Evolutionary conservation across 2,888 invertebrate species (phyloP), one percentile per base, ranked within the genome.

Genomic region (Lepidochitona cinerea): DNA sequence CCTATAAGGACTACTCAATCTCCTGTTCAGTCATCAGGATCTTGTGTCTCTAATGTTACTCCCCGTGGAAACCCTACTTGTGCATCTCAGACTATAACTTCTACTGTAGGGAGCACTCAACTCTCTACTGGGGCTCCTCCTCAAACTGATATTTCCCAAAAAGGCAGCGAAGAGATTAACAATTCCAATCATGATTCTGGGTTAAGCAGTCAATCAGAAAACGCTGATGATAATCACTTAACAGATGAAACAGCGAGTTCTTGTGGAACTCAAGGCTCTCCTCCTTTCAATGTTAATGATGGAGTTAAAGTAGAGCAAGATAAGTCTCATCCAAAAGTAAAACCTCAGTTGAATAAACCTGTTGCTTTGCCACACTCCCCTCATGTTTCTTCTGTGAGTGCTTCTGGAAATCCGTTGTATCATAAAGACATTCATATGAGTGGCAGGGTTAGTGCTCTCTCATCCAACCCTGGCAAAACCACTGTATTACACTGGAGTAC

Each of bases 161-260:
- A 59, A 26, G 59, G 59, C 18, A 59, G 26, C 29, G 66, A 66
- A 35, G 66, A 66, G n/a, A 37, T 66, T n/a, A 37, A n/a, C 29
- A 66, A 37, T 66, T 35, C 66, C 75, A 87, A 85, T 78, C 84
- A 87, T 80, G 87, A 87, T 71, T 87, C 87, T 32, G 87, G 87
- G 70, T 80, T 87, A 6, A 86, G 87, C 26, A 87, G 86, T 75
- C 84, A 85, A 29, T 87, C 87, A 29, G 87, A 87, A 71, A 78
- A 85, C 65, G 86, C 87, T 2, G 86, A 87, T 73, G 87, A 86
- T 74, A 83, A 37, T 85, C 87, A 68, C 84, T 85, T 68, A 86
- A 87, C 77, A 82, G 83, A 26, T 85, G 86, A 70, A 86, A 87
- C 79, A 79, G 78, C 68, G 86, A 87, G 71, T 85, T 80, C 65